These are phyloP conservation scores for Octodonta nipae DNA, from an alignment of 2,888 invertebrate species.

Conservation along the genomic window DNA sequence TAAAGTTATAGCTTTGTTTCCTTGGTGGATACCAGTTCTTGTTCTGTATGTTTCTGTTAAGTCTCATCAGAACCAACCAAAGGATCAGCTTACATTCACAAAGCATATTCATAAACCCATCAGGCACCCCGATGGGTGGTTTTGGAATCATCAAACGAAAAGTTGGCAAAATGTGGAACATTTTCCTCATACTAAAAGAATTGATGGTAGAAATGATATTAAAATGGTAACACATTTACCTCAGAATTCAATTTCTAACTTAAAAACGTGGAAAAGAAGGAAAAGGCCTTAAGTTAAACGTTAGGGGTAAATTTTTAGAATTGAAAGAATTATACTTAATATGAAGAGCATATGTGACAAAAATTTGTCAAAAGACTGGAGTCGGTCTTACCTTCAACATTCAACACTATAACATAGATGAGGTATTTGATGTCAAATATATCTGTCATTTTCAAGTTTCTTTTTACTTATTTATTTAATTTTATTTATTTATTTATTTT, in stretches of 20 bases:
- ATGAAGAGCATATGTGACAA: no score
- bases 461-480: no score
- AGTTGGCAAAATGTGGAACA: slow-evolving; percentile 38
- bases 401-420: no score
- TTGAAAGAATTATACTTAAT: no score
- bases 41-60: slow-evolving; percentile 27
- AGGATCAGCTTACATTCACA: slow-evolving; percentile 23
- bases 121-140: slow-evolving; percentile 41
- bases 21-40: slow-evolving; percentile 46
- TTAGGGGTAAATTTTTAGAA: no score
- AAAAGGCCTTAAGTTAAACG: slow-evolving; percentile 9
- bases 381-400: no score
- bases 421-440: no score
- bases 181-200: slow-evolving; percentile 19
- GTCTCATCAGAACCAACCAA: slow-evolving; percentile 19
- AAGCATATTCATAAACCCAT: slow-evolving; percentile 31
- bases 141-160: slow-evolving; percentile 44
- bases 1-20: slow-evolving; percentile 47
- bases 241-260: slow-evolving; percentile 23
- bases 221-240: slow-evolving; percentile 3
- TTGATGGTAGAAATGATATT: slow-evolving; percentile 20
- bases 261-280: slow-evolving; percentile 30
- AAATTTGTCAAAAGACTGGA: no score
- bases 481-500: background rate
- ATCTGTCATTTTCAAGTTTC: no score